Percentiles rank a stretch among this genome's conserved stretches.
Evolutionary conservation across 2,113 vertebrate species (phyloP).

Genomic region (Menidia beryllina): DNA sequence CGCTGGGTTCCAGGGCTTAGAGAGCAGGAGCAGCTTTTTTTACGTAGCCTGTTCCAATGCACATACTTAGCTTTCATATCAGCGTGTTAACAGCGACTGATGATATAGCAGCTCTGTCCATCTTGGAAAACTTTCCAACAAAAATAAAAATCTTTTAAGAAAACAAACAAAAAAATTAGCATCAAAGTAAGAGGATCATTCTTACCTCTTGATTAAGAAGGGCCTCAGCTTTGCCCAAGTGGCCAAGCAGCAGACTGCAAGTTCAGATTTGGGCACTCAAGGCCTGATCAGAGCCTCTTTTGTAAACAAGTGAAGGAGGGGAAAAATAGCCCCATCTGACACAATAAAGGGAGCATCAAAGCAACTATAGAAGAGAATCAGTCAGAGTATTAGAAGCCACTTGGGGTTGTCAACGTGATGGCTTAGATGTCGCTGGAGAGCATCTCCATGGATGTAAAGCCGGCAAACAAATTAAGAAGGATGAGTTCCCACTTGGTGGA

Average conservation of each 20-base stretch:
- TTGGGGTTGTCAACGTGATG: constrained; percentile 70
- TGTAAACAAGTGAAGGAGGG: constrained; percentile 64
- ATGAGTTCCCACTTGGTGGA: constrained; percentile 76
- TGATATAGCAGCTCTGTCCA: constrained; percentile 43
- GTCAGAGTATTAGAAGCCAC: constrained; percentile 71
- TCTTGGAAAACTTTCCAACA: constrained; percentile 24
- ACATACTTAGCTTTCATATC: constrained; percentile 46
- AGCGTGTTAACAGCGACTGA: constrained; percentile 37
- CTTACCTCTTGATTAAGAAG: constrained; percentile 69
- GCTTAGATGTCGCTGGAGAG: constrained; percentile 79
- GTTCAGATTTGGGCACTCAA: constrained; percentile 37
- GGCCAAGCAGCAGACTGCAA: constrained; percentile 63
- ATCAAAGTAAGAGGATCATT: constrained; percentile 68
- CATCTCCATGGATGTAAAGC: constrained; percentile 66
- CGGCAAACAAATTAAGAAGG: constrained; percentile 79
- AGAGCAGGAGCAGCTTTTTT: constrained; percentile 38
- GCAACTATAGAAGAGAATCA: constrained; percentile 61
- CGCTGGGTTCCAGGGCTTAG: constrained; percentile 14
- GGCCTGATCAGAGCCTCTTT: constrained; percentile 54
- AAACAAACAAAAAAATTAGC: constrained; percentile 66
- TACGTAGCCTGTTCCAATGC: constrained; percentile 35
- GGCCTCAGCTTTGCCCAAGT: constrained; percentile 66
- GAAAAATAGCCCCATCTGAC: constrained; percentile 49
- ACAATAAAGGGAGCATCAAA: constrained; percentile 68
- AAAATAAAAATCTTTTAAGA: too few species aligned